phyloP scores from a whole-genome alignment of 2,888 invertebrate genomes.

The Agrotis exclamationis region DNA sequence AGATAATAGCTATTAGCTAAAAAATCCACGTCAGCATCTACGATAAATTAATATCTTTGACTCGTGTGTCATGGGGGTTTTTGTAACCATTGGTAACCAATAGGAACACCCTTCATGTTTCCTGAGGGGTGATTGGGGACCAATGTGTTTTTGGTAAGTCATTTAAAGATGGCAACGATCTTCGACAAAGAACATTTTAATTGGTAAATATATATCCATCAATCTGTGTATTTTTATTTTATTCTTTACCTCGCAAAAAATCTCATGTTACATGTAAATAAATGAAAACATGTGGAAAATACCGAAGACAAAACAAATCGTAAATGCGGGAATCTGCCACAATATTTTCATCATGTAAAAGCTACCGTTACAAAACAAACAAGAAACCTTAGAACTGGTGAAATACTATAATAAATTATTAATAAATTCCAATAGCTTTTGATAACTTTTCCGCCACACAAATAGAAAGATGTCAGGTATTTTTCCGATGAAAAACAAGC shows the following conservation, averaged over 20 bases:
- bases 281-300: background rate
- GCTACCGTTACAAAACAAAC: background rate
- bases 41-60: conserved; percentile 9
- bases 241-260: background rate
- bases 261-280: background rate
- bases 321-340: background rate
- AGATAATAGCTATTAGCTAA: conserved; percentile 61
- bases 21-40: conserved; percentile 1
- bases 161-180: conserved; percentile 7
- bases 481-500: conserved; percentile 36
- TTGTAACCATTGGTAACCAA: conserved; percentile 35
- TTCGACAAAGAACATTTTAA: conserved; percentile 4
- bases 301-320: background rate
- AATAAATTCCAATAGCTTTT: conserved; percentile 33
- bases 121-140: background rate
- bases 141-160: background rate
- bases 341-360: no score
- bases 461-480: conserved; percentile 7
- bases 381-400: conserved; percentile 11
- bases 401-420: conserved; percentile 4
- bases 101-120: conserved; percentile 34
- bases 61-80: conserved; percentile 16
- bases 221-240: background rate
- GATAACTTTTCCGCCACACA: conserved; percentile 25
- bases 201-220: background rate